Conservation (phyloP, 1,140 invertebrate species). For the Helicoverpa zea region DNA sequence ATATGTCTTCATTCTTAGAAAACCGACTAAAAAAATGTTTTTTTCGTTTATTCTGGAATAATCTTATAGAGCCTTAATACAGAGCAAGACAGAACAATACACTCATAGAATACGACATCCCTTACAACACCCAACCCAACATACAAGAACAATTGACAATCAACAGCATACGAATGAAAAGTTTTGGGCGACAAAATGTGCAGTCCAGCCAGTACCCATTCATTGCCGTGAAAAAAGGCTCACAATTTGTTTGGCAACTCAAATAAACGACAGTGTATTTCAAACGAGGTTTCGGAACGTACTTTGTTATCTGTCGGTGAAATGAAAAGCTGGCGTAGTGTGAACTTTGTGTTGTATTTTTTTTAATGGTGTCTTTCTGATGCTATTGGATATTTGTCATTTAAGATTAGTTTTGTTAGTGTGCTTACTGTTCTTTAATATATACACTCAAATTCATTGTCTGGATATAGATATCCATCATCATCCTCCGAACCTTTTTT, state of each 20-base stretch:
- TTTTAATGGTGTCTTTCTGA: constrained; percentile 8
- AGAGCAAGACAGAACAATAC: too few relatives aligned
- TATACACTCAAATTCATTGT: too few relatives aligned
- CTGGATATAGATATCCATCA: too few relatives aligned
- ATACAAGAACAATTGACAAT: constrained; percentile 46
- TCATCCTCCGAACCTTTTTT: too few relatives aligned
- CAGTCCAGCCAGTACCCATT: constrained; percentile 14
- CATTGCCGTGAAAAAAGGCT: constrained; percentile 36
- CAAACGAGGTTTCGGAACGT: constrained; percentile 28
- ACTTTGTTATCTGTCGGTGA: constrained; percentile 37
- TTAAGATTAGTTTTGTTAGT: neutral
- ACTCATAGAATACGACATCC: neutral
- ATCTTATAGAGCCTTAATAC: too few relatives aligned
- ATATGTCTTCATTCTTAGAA: too few relatives aligned
- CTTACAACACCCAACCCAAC: neutral
- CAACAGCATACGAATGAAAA: constrained; percentile 36
- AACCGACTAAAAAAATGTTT: too few relatives aligned
- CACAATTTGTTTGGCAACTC: constrained; percentile 46
- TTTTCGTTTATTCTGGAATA: too few relatives aligned
- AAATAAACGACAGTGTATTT: constrained; percentile 48
- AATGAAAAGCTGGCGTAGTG: constrained; percentile 38
- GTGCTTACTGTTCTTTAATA: neutral
- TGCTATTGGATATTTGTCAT: neutral
- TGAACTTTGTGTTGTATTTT: constrained; percentile 19
- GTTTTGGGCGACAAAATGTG: constrained; percentile 34